Evolutionary conservation across 2,888 invertebrate genomes (phyloP).

Genomic region (Hyalella azteca): DNA sequence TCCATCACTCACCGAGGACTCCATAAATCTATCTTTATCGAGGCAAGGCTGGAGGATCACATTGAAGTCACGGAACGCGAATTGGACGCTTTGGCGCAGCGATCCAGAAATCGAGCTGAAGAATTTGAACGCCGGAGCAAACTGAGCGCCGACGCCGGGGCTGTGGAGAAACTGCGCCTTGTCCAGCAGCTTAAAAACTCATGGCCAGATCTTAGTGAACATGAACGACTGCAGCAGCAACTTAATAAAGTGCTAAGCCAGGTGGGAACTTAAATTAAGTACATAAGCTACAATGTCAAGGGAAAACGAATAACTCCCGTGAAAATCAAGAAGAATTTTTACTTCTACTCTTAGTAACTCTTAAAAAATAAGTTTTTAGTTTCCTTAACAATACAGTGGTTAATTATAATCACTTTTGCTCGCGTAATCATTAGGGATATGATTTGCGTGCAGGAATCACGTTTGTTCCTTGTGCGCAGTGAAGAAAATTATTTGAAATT

Average conservation of each 20-base stretch:
- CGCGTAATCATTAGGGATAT: too few relatives aligned
- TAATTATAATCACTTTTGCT: too few relatives aligned
- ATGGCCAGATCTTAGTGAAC: background rate
- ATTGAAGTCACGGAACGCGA: slow-evolving; percentile 21
- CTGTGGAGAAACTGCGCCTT: background rate
- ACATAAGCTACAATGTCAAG: background rate
- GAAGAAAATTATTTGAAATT: too few relatives aligned
- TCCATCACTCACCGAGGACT: background rate
- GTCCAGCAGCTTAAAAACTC: background rate
- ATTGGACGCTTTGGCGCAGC: background rate
- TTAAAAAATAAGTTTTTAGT: too few relatives aligned
- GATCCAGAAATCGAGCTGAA: slow-evolving; percentile 5
- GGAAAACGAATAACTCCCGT: too few relatives aligned
- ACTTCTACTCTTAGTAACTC: too few relatives aligned
- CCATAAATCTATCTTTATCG: background rate
- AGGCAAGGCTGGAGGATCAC: slow-evolving; percentile 21
- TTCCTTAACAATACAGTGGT: too few relatives aligned
- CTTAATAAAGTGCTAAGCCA: background rate
- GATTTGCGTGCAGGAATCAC: too few relatives aligned
- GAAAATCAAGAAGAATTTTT: too few relatives aligned
- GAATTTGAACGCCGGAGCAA: background rate
- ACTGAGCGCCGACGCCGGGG: background rate
- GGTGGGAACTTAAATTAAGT: background rate
- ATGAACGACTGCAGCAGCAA: background rate
- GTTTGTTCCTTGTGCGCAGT: too few relatives aligned